Conservation (phyloP, 2,888 invertebrate species). For the Cheilosia urbana region DNA sequence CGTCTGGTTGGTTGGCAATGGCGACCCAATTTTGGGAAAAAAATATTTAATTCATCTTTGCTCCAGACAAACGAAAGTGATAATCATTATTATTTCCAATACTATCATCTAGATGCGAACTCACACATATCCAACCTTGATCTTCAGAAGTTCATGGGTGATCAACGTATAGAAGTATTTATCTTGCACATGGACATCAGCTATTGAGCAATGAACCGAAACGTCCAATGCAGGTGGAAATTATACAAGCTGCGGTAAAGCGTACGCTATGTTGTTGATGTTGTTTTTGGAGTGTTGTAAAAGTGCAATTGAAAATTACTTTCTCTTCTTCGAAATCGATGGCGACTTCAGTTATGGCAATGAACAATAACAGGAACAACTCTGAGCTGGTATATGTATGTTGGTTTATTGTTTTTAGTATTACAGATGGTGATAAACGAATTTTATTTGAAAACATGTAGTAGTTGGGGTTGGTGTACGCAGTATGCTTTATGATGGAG, state of each 20-base stretch:
- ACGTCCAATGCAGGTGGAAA: constrained; percentile 53
- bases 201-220: constrained; percentile 62
- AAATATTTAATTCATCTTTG: constrained; percentile 6
- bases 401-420: neutral
- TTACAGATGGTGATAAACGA: constrained; percentile 1
- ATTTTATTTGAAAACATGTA: constrained; percentile 23
- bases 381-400: neutral
- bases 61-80: constrained; percentile 65
- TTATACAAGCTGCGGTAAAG: constrained; percentile 34
- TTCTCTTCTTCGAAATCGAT: constrained; percentile 68
- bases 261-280: constrained; percentile 17
- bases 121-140: constrained; percentile 71
- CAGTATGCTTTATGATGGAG: no score
- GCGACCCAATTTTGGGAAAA: constrained; percentile 45
- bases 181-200: constrained; percentile 28
- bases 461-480: neutral
- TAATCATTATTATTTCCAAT: constrained; percentile 41
- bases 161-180: constrained; percentile 42
- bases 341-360: constrained; percentile 44
- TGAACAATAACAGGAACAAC: constrained; percentile 33
- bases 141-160: constrained; percentile 72
- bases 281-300: constrained; percentile 62
- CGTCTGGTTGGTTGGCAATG: constrained; percentile 6
- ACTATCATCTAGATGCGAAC: constrained; percentile 41
- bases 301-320: constrained; percentile 66